Evolutionary conservation across 2,113 vertebrate species (phyloP).

Genomic region (Nothoprocta perdicaria): DNA sequence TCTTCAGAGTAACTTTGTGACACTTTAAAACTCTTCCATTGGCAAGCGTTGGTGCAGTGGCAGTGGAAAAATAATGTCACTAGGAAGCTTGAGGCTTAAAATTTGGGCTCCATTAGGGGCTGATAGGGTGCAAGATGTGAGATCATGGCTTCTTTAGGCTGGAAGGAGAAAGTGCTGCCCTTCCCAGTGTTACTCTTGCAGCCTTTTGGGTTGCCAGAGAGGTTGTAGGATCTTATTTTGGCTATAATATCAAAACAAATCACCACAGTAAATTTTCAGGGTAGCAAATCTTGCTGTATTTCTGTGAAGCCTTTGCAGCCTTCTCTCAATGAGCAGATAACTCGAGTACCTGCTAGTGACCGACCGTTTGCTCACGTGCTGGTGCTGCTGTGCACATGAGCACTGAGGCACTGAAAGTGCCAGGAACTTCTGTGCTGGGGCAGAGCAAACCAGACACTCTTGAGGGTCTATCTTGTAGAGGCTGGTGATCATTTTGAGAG

Average conservation of each 20-base stretch:
- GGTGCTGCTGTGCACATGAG: neutral
- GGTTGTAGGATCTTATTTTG: neutral
- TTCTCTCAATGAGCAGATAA: neutral
- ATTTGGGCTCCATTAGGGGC: neutral
- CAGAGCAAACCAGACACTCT: neutral
- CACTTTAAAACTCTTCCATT: neutral
- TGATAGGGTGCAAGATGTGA: rapidly evolving
- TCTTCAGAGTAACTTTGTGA: neutral
- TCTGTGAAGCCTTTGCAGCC: neutral
- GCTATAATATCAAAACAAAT: neutral
- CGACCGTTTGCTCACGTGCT: neutral
- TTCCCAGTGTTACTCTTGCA: neutral
- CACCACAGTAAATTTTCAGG: neutral
- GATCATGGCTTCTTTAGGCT: neutral
- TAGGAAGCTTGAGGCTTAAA: neutral
- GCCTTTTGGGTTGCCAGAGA: neutral
- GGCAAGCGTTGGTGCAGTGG: neutral
- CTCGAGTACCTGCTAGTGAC: neutral
- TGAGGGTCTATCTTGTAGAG: neutral
- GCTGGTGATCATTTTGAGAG: neutral
- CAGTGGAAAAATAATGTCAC: neutral
- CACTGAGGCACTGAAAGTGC: neutral
- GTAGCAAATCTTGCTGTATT: neutral
- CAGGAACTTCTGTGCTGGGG: neutral
- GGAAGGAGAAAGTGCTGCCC: neutral